A percentile compares a stretch with the other conserved stretches of the same genome.
phyloP scores from a whole-genome alignment of 1,140 invertebrate species.

The Mercenaria mercenaria region DNA sequence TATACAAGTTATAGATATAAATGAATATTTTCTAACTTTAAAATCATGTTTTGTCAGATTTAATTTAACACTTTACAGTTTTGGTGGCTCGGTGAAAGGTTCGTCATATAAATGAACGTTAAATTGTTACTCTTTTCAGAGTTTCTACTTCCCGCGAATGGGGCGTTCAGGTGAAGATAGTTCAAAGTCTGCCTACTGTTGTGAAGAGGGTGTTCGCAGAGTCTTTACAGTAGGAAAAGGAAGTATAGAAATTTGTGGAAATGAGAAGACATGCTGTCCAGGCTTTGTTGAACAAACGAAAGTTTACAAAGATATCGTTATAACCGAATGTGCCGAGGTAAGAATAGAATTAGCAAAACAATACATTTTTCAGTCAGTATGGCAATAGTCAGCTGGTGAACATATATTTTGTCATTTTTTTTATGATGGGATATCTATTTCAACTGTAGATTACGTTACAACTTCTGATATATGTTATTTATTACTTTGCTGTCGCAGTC shows the following conservation, averaged over 20 bases:
- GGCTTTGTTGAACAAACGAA: conserved; percentile 31
- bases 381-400: neutral
- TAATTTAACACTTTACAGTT: no score
- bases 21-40: no score
- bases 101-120: no score
- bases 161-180: conserved; percentile 41
- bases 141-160: conserved; percentile 56
- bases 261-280: conserved; percentile 17
- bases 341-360: neutral
- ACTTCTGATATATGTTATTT: neutral
- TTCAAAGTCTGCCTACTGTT: conserved; percentile 2
- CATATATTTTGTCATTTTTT: neutral
- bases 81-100: no score
- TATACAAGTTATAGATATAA: no score
- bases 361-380: neutral
- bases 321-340: conserved; percentile 48
- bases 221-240: conserved; percentile 8
- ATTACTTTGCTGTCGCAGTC: neutral
- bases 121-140: no score
- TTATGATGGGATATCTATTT: neutral
- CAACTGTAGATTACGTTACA: neutral
- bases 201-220: conserved; percentile 28
- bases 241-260: conserved; percentile 6
- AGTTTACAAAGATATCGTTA: conserved; percentile 36
- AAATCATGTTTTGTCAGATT: no score